Percentiles rank a stretch among this genome's conserved stretches.
These are phyloP conservation scores for Gallirallus australis DNA, from an alignment of 2,797 vertebrate genomes.

Conservation along the genomic window DNA sequence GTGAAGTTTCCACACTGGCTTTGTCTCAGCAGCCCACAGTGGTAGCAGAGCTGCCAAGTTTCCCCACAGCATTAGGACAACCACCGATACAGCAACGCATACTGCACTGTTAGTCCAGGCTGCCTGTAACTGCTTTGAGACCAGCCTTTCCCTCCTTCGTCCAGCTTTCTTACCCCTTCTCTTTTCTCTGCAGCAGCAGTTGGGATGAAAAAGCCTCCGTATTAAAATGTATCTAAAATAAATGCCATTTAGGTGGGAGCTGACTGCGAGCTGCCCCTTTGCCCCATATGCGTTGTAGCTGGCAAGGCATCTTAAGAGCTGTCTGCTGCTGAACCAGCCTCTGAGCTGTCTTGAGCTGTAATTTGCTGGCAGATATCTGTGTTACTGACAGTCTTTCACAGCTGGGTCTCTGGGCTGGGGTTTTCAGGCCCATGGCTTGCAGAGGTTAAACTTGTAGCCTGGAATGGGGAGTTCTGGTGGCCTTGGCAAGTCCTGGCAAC, in stretches of 20 bases:
- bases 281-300: not conserved
- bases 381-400: constrained; percentile 53
- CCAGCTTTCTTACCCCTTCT: not conserved
- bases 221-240: not conserved
- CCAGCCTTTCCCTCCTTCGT: not conserved
- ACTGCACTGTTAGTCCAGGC: not conserved
- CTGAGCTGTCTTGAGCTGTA: not conserved
- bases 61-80: constrained; percentile 56
- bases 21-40: constrained; percentile 61
- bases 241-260: not conserved
- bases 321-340: constrained; percentile 22
- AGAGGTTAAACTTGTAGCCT: not conserved
- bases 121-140: constrained; percentile 33
- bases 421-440: constrained; percentile 18
- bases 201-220: not conserved
- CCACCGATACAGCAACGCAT: constrained; percentile 12
- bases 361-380: constrained; percentile 66
- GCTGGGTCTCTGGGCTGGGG: constrained; percentile 44
- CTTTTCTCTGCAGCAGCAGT: not conserved
- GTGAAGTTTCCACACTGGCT: constrained; percentile 54
- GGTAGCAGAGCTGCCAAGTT: constrained; percentile 53
- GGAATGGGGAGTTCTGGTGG: not conserved
- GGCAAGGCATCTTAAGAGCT: constrained; percentile 36
- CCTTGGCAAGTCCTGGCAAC: not conserved
- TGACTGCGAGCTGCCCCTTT: not conserved